Base-by-base conservation (phyloP, 2,797 vertebrate genomes). In the Leptoclinus maculatus region DNA sequence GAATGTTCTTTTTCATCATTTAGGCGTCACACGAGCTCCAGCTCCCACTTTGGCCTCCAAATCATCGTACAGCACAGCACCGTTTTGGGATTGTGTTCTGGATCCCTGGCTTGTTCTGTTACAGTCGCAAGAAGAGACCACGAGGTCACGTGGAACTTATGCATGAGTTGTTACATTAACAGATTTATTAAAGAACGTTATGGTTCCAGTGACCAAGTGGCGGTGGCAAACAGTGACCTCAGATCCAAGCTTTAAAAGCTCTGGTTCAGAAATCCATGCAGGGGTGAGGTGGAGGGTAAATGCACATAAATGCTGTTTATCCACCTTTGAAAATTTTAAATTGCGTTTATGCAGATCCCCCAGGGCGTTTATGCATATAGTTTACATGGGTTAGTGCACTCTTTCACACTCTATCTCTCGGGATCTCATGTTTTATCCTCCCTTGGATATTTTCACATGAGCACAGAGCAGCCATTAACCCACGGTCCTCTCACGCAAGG, bases 251-350 rank as follows among this genome's bases (percentile, higher is more conserved):
- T 76, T 71, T 51, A 36, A 68, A 32, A 64, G 53, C 11, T 47
- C 16, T 1, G 2, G 17, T 72, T 81, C 36, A 64, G 11, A 66
- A 66, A 68, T n/a, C 21, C 45, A 21, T 70, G 70, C 45, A 36
- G 12, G 14, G n/a, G 41, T 34, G 10, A 58, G 43, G 34, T 43
- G 38, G 45, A 62, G 56, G 32, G 21, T 77, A 72, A 68, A 57
- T n/a, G 34, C 56, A 72, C 56, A 58, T 62, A 69, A 76, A 83
- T 63, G 63, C 47, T 72, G 67, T 80, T 83, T 82, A 70, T 43
- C 25, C 64, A 71, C 49, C 38, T 62, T 72, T 83, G 36, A 43
- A 36, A 78, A 66, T 68, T 12, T 72, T 49, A 76, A 78, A 75
- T 56, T 25, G n/a, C 60, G 36, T 82, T 83, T 62, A 51, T 82